Conservation (phyloP, 2,888 invertebrate species). For the Tridacna crocea region DNA sequence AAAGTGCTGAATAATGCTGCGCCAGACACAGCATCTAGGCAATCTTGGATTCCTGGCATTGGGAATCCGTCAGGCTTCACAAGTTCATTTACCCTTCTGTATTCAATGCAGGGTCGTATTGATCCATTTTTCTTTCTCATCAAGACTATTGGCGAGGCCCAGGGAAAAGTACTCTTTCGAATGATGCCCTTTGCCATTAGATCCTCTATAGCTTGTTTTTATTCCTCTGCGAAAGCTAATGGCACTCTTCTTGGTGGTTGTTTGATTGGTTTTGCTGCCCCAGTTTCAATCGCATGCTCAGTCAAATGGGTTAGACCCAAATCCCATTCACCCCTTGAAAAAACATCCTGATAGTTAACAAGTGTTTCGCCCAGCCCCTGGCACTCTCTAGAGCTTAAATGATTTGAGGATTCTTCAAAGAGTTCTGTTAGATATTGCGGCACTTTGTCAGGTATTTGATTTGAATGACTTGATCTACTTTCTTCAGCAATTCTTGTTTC, state of each 20-base stretch:
- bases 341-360: too few relatives aligned
- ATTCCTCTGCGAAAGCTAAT: conserved; percentile 27
- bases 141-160: conserved; percentile 31
- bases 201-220: conserved; percentile 34
- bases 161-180: conserved; percentile 26
- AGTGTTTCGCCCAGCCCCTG: too few relatives aligned
- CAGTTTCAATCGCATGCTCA: conserved; percentile 36
- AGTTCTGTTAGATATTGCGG: too few relatives aligned
- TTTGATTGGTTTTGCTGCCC: conserved; percentile 23
- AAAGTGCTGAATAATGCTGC: conserved; percentile 33
- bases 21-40: conserved; percentile 32
- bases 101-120: conserved; percentile 37
- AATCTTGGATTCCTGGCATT: conserved; percentile 31
- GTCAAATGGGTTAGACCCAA: too few relatives aligned
- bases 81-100: conserved; percentile 34
- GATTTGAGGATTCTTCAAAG: too few relatives aligned
- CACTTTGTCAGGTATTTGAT: too few relatives aligned
- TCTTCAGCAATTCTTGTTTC: too few relatives aligned
- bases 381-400: too few relatives aligned
- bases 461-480: too few relatives aligned
- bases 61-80: too few relatives aligned
- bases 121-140: conserved; percentile 35
- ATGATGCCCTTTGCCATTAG: conserved; percentile 27
- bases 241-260: conserved; percentile 30
- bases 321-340: too few relatives aligned